phyloP scores from a whole-genome alignment of 2,113 vertebrate genomes.

The Nyctereutes procyonoides region DNA sequence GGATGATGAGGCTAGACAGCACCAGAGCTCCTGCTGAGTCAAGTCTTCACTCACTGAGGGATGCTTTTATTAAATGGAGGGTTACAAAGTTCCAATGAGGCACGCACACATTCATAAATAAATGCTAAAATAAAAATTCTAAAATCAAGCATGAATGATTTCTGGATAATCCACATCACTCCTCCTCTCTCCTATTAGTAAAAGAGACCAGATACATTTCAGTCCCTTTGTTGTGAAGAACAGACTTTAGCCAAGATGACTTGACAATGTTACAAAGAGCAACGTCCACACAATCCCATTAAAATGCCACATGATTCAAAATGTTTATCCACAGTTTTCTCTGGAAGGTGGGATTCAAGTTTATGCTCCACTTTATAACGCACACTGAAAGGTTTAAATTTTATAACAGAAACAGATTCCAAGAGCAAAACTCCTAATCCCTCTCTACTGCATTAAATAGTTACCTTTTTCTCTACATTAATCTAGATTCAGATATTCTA shows the following conservation, averaged over 20 bases:
- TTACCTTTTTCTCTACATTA: background rate
- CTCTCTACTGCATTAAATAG: background rate
- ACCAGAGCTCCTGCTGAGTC: background rate
- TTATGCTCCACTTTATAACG: background rate
- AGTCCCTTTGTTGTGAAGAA: background rate
- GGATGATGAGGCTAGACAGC: background rate
- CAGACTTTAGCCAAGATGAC: background rate
- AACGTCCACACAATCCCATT: background rate
- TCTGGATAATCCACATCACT: background rate
- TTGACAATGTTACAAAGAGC: background rate
- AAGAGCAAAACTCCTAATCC: conserved; percentile 32
- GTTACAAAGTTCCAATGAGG: background rate
- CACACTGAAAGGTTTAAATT: background rate
- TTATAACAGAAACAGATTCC: conserved; percentile 33
- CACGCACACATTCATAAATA: background rate
- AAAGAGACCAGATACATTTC: background rate
- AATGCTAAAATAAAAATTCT: background rate
- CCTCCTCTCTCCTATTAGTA: background rate
- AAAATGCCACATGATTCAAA: background rate
- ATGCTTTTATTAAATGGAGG: background rate
- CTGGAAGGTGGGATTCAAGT: background rate
- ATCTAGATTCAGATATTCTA: background rate
- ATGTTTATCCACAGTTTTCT: background rate
- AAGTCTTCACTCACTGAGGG: background rate
- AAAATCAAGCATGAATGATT: conserved; percentile 5